Conservation (phyloP, 2,888 invertebrate genomes). For the Erebia palarica region DNA sequence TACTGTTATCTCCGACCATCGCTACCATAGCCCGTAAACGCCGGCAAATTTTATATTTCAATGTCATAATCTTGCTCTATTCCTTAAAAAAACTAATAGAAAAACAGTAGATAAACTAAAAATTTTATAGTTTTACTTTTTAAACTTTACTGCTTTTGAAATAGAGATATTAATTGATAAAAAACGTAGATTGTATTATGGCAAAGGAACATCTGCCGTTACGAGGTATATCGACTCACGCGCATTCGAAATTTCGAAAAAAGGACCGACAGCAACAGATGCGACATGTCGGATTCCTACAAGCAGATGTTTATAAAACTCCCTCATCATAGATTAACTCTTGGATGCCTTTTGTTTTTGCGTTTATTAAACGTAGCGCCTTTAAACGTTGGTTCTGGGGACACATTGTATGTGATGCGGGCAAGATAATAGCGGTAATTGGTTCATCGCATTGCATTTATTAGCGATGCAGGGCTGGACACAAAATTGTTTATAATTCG, state of each 20-base stretch:
- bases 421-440: slow-evolving; percentile 65
- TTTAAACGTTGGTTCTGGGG: slow-evolving; percentile 65
- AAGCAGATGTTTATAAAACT: slow-evolving; percentile 80
- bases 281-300: slow-evolving; percentile 78
- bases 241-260: slow-evolving; percentile 76
- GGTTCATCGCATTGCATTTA: slow-evolving; percentile 45
- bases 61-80: slow-evolving; percentile 74
- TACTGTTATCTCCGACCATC: slow-evolving; percentile 72
- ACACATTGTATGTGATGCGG: slow-evolving; percentile 56
- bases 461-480: slow-evolving; percentile 22
- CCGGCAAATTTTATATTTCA: slow-evolving; percentile 75
- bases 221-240: slow-evolving; percentile 64
- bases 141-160: slow-evolving; percentile 39
- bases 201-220: slow-evolving; percentile 71
- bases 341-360: slow-evolving; percentile 74
- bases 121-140: neutral
- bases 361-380: slow-evolving; percentile 65
- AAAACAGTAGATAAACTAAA: slow-evolving; percentile 17
- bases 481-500: slow-evolving; percentile 21
- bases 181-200: slow-evolving; percentile 29
- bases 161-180: slow-evolving; percentile 44
- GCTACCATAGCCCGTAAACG: slow-evolving; percentile 64
- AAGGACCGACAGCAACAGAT: slow-evolving; percentile 71
- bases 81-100: slow-evolving; percentile 34
- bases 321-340: slow-evolving; percentile 77